Base-by-base conservation (phyloP, 2,113 vertebrate genomes). In the Raphicerus campestris region DNA sequence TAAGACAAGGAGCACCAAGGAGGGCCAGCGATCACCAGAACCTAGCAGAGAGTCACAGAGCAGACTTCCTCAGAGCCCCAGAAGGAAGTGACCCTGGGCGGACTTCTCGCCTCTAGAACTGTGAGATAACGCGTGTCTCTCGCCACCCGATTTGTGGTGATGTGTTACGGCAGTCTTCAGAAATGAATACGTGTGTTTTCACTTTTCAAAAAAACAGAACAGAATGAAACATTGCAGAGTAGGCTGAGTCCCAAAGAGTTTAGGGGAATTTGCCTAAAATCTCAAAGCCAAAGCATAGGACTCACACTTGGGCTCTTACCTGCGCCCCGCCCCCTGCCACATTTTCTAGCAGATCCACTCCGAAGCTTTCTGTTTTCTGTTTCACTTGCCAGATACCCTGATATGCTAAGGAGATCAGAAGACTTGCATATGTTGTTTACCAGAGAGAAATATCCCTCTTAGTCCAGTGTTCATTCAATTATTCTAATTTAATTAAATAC, bases 401-500 rank as follows among this genome's bases (percentile, higher is more conserved):
- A 60, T 47, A 70, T 39, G 39, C 63, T 66, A 14, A 42, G 66
- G 15, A 24, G 81, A 45, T 78, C 75, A 61, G 75, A 95, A 73
- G 63, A 82, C 70, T 20, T 7, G 60, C 84, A 55, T 14, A 42
- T 61, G 60, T n/a, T 95, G 82, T 92, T 96, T 96, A 77, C 92
- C 66, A 75, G 61, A 70, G 47, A 96, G 94, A 94, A 97, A 61
- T 6, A 88, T 19, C 85, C 28, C 81, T 82, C 81, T 85, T 53
- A 82, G 88, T 81, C 58, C 84, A 90, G 32, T 16, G 49, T 35
- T 91, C 95, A 97, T 82, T 82, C 84, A 35, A 87, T 98, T 92
- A 90, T 87, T 92, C 53, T 94, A 96, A 84, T 82, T 87, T 70
- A 89, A 98, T 96, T 92, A 55, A 87, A 87, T 92, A 86, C 90